Percentiles rank a stretch among this genome's conserved stretches.
phyloP scores from a whole-genome alignment of 2,888 invertebrate genomes.

The Cephus spinipes region DNA sequence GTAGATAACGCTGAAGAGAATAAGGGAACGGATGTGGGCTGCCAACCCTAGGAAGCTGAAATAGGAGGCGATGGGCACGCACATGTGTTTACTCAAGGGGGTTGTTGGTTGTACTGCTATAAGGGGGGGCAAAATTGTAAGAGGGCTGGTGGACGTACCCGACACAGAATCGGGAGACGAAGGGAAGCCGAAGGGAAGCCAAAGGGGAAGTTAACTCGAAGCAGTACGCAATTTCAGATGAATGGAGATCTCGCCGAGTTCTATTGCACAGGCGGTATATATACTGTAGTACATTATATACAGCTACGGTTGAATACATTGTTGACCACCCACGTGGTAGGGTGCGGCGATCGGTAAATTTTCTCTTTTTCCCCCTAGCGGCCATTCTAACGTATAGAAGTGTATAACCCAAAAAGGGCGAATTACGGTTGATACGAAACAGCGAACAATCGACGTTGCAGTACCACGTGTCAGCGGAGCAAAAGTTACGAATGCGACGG shows the following conservation, averaged over 20 bases:
- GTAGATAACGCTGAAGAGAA: background rate
- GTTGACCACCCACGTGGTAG: background rate
- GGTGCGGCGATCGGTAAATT: no score
- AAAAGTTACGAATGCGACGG: background rate
- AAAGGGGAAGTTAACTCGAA: conserved; percentile 1
- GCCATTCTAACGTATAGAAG: background rate
- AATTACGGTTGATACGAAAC: background rate
- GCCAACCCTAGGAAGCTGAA: conserved; percentile 19
- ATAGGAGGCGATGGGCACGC: conserved; percentile 26
- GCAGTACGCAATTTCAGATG: conserved; percentile 53
- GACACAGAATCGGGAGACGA: background rate
- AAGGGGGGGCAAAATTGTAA: background rate
- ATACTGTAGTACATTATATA: background rate
- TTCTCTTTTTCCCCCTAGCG: background rate
- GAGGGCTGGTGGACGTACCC: background rate
- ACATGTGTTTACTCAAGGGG: conserved; percentile 35
- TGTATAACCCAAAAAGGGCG: background rate
- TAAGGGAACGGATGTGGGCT: conserved; percentile 15
- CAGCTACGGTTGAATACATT: background rate
- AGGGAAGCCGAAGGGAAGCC: background rate
- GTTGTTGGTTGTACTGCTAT: background rate
- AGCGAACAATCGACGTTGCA: background rate
- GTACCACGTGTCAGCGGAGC: background rate
- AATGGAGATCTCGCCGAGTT: conserved; percentile 35
- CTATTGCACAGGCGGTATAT: background rate